phyloP scores from a whole-genome alignment of 2,113 vertebrate genomes.

The Neolamprologus sp. region DNA sequence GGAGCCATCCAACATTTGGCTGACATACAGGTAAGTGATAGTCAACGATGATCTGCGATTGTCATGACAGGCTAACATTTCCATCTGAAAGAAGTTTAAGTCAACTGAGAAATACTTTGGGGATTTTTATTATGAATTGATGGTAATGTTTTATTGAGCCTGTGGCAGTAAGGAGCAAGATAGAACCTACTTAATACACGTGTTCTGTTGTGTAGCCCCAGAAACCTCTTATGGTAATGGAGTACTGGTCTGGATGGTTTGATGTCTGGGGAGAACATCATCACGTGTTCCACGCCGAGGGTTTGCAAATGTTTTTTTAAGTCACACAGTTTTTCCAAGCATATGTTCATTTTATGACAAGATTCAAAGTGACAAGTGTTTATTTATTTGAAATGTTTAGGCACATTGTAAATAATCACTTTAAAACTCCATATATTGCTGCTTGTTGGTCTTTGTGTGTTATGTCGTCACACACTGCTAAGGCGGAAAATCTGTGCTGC shows the following conservation, averaged over 20 bases:
- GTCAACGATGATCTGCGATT: neutral
- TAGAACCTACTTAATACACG: neutral
- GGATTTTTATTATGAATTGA: neutral
- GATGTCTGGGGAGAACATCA: constrained; percentile 87
- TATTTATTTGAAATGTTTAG: neutral
- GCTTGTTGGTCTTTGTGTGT: neutral
- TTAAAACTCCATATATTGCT: neutral
- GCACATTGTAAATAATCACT: neutral
- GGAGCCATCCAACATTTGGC: constrained; percentile 72
- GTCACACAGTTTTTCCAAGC: neutral
- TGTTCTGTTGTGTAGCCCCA: constrained; percentile 59
- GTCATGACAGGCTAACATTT: neutral
- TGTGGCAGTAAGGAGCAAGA: neutral
- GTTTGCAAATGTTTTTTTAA: constrained; percentile 58
- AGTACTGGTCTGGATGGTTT: constrained; percentile 95
- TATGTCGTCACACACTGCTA: neutral
- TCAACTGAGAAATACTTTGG: neutral
- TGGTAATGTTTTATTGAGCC: neutral
- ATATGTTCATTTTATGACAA: neutral
- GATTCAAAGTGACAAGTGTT: neutral
- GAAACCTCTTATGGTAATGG: constrained; percentile 91
- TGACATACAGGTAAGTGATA: constrained; percentile 69
- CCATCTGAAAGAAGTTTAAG: neutral
- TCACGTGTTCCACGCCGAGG: constrained; percentile 80
- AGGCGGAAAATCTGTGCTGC: neutral